Evolutionary conservation across 1,140 invertebrate genomes (phyloP).

Genomic region (Calliopsis andreniformis): DNA sequence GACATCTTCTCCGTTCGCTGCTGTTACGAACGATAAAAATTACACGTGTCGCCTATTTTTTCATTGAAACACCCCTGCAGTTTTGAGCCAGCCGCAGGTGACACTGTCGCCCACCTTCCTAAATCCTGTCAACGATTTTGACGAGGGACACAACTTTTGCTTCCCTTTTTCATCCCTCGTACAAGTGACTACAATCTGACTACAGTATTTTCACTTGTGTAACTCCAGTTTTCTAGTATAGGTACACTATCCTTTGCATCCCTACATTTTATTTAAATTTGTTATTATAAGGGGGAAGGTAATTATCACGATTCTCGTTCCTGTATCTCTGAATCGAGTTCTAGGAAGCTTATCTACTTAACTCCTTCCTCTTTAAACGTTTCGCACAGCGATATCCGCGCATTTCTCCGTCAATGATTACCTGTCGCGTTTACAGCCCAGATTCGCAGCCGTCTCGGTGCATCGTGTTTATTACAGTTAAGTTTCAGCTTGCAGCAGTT

Average conservation of each 20-base stretch:
- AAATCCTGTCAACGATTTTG: constrained; percentile 19
- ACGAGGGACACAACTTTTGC: not conserved
- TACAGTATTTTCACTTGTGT: too few species aligned
- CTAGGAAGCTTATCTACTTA: not conserved
- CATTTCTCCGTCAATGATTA: constrained; percentile 1
- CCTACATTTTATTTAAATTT: too few species aligned
- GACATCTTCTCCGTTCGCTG: constrained; percentile 1
- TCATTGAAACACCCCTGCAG: not conserved
- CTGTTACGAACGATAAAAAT: constrained; percentile 35
- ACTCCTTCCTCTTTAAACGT: not conserved
- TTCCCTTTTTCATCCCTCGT: too few species aligned
- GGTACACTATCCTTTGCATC: too few species aligned
- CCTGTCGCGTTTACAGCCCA: constrained; percentile 1
- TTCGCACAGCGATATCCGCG: not conserved
- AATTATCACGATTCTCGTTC: too few species aligned
- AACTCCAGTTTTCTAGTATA: too few species aligned
- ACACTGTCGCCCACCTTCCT: not conserved
- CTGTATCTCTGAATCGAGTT: not conserved
- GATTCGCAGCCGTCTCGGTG: not conserved
- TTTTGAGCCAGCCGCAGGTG: constrained; percentile 17
- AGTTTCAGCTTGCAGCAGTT: constrained; percentile 12
- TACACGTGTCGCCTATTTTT: constrained; percentile 35
- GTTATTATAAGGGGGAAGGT: too few species aligned
- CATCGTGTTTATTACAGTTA: not conserved
- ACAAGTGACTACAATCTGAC: too few species aligned